Percentiles rank a stretch among this genome's conserved stretches.
Conservation (phyloP, 2,888 invertebrate genomes). For the Campoletis raptor region DNA sequence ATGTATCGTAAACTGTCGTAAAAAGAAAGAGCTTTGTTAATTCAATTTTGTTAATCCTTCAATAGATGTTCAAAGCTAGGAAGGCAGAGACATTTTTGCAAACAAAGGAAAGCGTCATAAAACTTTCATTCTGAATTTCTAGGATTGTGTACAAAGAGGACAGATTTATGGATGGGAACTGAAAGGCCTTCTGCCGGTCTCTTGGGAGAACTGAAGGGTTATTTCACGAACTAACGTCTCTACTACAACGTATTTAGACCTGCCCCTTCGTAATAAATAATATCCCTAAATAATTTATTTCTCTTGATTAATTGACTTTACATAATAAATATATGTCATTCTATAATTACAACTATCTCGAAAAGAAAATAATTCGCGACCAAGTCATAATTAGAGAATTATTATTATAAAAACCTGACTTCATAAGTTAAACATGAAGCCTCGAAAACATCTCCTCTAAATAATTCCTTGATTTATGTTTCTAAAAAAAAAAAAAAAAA, state of each 20-base stretch:
- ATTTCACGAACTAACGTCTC: neutral
- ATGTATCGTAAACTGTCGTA: neutral
- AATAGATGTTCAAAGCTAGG: neutral
- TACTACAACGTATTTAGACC: constrained; percentile 18
- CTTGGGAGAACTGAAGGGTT: constrained; percentile 46
- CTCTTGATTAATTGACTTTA: constrained; percentile 43
- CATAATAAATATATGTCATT: constrained; percentile 19
- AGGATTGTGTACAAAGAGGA: constrained; percentile 11
- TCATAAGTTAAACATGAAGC: neutral
- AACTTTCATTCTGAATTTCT: constrained; percentile 23
- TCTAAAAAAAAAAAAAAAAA: neutral
- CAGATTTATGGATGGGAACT: constrained; percentile 4
- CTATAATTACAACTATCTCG: neutral
- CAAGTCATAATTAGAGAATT: too few species aligned
- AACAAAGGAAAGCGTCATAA: neutral
- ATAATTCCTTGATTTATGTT: neutral
- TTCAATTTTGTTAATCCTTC: neutral
- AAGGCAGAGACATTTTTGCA: neutral
- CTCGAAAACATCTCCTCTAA: neutral
- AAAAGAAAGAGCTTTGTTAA: neutral
- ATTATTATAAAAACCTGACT: neutral
- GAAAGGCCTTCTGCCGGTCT: neutral
- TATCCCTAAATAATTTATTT: constrained; percentile 26
- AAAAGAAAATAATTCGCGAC: neutral
- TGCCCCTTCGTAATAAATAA: constrained; percentile 21